Evolutionary conservation across 2,888 invertebrate genomes (phyloP).

Genomic region (Alentia gelatinosa): DNA sequence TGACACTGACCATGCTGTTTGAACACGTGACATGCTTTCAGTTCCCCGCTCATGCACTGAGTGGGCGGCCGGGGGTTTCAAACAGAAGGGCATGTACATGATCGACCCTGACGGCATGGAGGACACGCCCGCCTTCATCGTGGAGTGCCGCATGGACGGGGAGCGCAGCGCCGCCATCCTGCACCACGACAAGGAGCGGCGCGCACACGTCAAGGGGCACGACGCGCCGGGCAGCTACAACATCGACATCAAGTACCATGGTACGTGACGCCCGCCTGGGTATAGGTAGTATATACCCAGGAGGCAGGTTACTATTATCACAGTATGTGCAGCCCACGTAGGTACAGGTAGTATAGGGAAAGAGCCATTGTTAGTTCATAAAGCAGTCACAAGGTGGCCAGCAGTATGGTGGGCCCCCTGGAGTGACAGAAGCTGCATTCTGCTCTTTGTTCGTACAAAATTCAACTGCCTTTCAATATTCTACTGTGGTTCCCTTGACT

Average conservation of each 20-base stretch:
- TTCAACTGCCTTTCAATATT: too few species aligned
- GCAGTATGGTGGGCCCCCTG: too few species aligned
- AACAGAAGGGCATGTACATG: conserved; percentile 19
- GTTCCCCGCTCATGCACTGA: conserved; percentile 52
- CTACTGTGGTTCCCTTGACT: too few species aligned
- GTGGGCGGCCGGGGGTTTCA: conserved; percentile 31
- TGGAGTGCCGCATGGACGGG: conserved; percentile 29
- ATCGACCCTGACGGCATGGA: conserved; percentile 55
- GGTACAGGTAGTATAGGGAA: too few species aligned
- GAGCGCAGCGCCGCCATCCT: conserved; percentile 24
- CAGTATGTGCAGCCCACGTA: too few species aligned
- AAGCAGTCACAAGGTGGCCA: too few species aligned
- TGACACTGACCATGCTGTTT: too few species aligned
- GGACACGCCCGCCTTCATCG: conserved; percentile 37
- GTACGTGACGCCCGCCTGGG: conserved; percentile 3
- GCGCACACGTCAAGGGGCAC: conserved; percentile 16
- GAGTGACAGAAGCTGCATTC: too few species aligned
- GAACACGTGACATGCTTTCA: too few species aligned
- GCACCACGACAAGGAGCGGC: conserved; percentile 38
- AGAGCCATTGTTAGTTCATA: too few species aligned
- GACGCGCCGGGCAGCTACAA: conserved; percentile 55
- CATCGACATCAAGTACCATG: conserved; percentile 43
- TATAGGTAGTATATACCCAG: too few species aligned
- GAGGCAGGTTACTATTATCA: neutral
- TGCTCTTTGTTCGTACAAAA: too few species aligned